Conservation (phyloP, 2,113 vertebrate genomes). For the Heterotis niloticus region DNA sequence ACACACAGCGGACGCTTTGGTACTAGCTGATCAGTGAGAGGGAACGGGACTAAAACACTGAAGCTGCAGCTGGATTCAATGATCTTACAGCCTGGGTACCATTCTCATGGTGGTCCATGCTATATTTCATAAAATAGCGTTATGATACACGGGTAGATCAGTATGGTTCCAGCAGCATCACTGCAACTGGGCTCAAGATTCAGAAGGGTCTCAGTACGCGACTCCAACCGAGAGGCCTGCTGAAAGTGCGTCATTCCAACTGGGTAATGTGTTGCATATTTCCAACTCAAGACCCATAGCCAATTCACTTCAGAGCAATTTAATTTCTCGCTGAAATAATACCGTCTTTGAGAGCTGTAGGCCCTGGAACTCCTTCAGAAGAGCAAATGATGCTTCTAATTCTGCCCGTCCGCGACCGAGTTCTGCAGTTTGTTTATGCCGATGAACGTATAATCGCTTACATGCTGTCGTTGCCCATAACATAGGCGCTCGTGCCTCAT, state of each 20-base stretch:
- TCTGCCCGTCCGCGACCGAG: constrained; percentile 3
- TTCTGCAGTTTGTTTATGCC: neutral
- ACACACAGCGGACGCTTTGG: neutral
- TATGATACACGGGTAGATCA: neutral
- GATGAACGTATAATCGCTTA: neutral
- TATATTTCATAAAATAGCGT: neutral
- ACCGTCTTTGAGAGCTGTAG: constrained; percentile 24
- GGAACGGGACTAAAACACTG: neutral
- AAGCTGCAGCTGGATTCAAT: neutral
- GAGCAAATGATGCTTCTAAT: constrained; percentile 25
- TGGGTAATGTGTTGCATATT: neutral
- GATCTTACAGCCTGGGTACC: neutral
- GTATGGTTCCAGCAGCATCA: neutral
- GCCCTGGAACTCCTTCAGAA: constrained; percentile 33
- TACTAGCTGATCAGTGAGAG: neutral
- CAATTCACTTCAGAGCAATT: neutral
- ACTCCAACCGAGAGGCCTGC: neutral
- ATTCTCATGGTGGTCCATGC: neutral
- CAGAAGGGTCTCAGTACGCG: neutral
- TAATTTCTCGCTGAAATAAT: constrained; percentile 32
- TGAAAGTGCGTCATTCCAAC: neutral
- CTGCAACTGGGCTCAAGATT: neutral
- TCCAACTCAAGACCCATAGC: neutral
- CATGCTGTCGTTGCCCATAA: neutral
- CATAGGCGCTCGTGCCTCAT: neutral